Evolutionary conservation across 2,888 invertebrate species (phyloP), one percentile per base, ranked within the genome.

Genomic region (Thereva unica): DNA sequence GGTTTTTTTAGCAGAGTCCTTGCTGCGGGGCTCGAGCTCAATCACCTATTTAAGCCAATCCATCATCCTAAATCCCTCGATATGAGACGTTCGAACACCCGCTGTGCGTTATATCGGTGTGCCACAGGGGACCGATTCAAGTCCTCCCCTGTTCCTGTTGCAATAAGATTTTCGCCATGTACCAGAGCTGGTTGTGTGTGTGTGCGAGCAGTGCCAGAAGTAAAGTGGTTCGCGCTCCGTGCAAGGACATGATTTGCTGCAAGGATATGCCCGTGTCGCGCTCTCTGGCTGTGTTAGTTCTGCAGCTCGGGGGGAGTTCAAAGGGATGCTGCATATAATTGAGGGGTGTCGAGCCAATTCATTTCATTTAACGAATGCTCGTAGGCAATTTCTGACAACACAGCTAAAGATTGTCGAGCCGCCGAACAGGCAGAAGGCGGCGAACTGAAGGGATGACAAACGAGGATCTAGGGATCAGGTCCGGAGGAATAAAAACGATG

Each of bases 51-150:
- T 68, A 72, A 70, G 71, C 67, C 72, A 71, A 73, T 73, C 72
- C 72, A 73, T 73, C 73, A 73, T 73, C 69, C 66, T 67, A 72
- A 72, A 72, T 72, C 72, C 72, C 72, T 68, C 71, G 71, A 72
- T 72, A 72, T 71, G 70, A 68, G 71, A 71, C 71, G 55, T 70
- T 73, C 68, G 57, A 70, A 70, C 72, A 71, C 77, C 80, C 78
- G 78, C 75, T 74, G 78, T 75, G 80, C 77, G 73, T 79, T 78
- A 78, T 78, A 79, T 80, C 78, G 80, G 75, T 73, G 74, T 76
- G 78, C 77, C 80, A 78, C 80, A 78, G 78, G 80, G 80, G 80
- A 80, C 78, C 80, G 78, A 80, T 80, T 80, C 78, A 69, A 64
- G 72, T 72, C 69, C 71, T 68, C 66, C 63, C 65, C 49, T 45